Evolutionary conservation across 2,888 invertebrate species (phyloP), one percentile per base, ranked within the genome.

Genomic region (Tryphoninae sp.): DNA sequence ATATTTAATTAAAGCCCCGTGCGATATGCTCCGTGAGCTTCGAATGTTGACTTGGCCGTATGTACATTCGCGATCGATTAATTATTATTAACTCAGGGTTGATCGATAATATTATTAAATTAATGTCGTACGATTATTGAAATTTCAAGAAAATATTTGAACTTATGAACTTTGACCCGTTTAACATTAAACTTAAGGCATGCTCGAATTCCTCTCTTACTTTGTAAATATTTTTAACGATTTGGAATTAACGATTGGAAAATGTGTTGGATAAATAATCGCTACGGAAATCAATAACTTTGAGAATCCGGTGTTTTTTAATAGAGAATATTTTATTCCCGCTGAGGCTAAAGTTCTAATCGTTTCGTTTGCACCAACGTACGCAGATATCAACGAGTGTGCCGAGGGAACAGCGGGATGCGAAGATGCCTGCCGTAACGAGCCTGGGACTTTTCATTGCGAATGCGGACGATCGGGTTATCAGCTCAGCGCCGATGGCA

Each of bases 301-400:
- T 13, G 9, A 11, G 13, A 45, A 55, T 40, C 8, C 7, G 7
- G 51, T 16, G n/a, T 23, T 40, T 16, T 9, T 72, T 0, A 2
- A n/a, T 11, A n/a, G 23, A 19, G 19, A 40, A 8, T 2, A 65
- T 61, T 61, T 42, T 40, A 74, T 65, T 22, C 40, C 9, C 55
- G 33, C 40, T 2, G 45, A 49, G 53, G 53, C 16, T 51, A 7
- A 68, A 7, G 2, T 65, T 72, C 19, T 69, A 13, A 59, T 58
- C 49, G 84, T 85, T 76, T 68, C 26, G 40, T 64, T 64, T 65
- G 13, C 9, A 72, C 19, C 65, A 49, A 71, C 58, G 8, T 45
- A 7, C 13, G 3, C 75, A 95, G 95, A 94, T 89, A 92, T 94
- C 74, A 92, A 95, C 87, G 94, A 94, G 86, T 95, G 95, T 86